A percentile compares a stretch with the other conserved stretches of the same genome.
Conservation (phyloP, 2,113 vertebrate species). For the Sclerurus mexicanus region DNA sequence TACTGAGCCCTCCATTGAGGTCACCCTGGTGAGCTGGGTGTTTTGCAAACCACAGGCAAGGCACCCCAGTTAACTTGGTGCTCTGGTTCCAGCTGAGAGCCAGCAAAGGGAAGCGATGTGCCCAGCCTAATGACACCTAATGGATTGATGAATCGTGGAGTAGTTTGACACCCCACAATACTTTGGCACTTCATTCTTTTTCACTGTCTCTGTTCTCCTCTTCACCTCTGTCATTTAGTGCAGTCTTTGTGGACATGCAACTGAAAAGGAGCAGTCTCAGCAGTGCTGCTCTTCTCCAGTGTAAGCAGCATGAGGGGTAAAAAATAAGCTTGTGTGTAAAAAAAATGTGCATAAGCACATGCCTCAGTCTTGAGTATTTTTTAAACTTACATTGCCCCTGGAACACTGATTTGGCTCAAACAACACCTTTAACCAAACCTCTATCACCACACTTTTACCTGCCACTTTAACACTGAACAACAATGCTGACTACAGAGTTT, state of each 20-base stretch:
- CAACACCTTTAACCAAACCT: neutral
- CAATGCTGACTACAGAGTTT: neutral
- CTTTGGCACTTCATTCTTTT: neutral
- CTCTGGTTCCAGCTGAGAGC: neutral
- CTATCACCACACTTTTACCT: neutral
- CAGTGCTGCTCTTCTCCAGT: neutral
- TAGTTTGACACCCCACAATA: neutral
- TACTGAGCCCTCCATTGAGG: neutral
- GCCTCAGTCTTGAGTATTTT: neutral
- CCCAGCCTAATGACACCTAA: neutral
- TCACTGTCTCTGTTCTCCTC: neutral
- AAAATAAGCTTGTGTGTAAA: neutral
- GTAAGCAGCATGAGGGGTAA: neutral
- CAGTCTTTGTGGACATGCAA: neutral
- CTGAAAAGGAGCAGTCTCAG: neutral
- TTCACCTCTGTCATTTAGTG: neutral
- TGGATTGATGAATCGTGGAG: fast-evolving
- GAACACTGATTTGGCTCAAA: neutral
- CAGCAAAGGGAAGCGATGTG: neutral
- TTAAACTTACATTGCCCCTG: neutral
- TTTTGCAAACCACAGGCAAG: neutral
- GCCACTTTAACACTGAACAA: neutral
- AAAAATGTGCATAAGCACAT: neutral
- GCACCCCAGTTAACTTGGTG: neutral
- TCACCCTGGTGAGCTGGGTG: fast-evolving